Evolutionary conservation across 2,888 invertebrate genomes (phyloP), one percentile per base, ranked within the genome.

Genomic region (Pseudanteris insignis): DNA sequence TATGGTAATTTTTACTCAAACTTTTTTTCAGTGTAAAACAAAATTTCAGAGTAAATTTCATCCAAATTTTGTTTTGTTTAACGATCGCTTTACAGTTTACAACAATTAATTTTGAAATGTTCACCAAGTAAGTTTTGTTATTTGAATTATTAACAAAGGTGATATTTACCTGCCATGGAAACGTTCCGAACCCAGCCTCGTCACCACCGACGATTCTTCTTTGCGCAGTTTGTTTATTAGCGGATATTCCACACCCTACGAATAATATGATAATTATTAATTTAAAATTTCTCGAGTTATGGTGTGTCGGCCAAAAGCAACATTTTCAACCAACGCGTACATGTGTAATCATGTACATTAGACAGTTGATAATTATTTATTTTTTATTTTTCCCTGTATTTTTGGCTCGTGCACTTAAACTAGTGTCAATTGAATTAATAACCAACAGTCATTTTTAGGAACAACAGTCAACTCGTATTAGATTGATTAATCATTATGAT

Each of bases 201-300:
- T 94, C 92, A 0, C 95, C 95, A 0, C 95, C 95, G 11, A 95
- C 94, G 65, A 95, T 94, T 66, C 95, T 84, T 12, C 94, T 84
- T 75, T 94, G 94, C 0, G 94, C 94, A 8, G 91, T 90, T 77
- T 92, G 91, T 77, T 92, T 91, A 63, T 88, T 86, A 28, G 89
- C 86, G 4, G 94, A 92, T 68, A 94, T 88, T 21, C 95, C 94
- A 75, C 95, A 95, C 73, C 92, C 94, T 94, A 85, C 12, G 84
- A 83, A 58, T 36, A 44, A 46, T 26, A 48, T 14, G 6, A 18
- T 4, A 18, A 6, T 18, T 18, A 18, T 18, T 4, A 18, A 18
- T 18, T 18, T 18, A n/a, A n/a, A n/a, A n/a, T n/a, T n/a, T n/a
- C n/a, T n/a, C n/a, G n/a, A n/a, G n/a, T n/a, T n/a, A n/a, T n/a